Evolutionary conservation across 2,797 vertebrate species (phyloP).

Genomic region (Scolopax rusticola): DNA sequence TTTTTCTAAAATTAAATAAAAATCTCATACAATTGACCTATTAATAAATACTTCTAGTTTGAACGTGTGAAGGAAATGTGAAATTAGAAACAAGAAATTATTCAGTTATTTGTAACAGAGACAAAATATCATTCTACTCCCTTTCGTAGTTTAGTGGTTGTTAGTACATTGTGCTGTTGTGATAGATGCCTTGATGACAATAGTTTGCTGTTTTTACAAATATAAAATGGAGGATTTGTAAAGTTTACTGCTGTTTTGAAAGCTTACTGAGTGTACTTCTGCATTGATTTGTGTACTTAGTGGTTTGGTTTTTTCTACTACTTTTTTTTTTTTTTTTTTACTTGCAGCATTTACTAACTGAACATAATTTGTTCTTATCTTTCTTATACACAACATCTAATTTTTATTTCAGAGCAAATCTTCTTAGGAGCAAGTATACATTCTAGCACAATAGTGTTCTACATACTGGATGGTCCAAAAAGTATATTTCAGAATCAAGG

Average conservation of each 20-base stretch:
- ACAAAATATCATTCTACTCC: neutral
- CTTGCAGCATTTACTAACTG: neutral
- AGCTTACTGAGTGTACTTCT: neutral
- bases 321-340: neutral
- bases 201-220: neutral
- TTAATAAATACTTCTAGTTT: neutral
- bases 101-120: neutral
- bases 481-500: neutral
- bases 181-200: neutral
- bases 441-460: neutral
- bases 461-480: neutral
- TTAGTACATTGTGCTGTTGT: neutral
- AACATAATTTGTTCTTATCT: neutral
- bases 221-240: neutral
- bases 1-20: neutral
- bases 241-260: neutral
- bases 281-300: neutral
- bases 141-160: neutral
- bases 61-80: neutral
- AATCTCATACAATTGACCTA: neutral
- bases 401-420: neutral
- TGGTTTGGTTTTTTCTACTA: accelerated
- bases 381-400: neutral
- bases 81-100: neutral
- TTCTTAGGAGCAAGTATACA: neutral